Base-by-base conservation (phyloP, 1,140 invertebrate species). In the Hylyphantes graminicola region DNA sequence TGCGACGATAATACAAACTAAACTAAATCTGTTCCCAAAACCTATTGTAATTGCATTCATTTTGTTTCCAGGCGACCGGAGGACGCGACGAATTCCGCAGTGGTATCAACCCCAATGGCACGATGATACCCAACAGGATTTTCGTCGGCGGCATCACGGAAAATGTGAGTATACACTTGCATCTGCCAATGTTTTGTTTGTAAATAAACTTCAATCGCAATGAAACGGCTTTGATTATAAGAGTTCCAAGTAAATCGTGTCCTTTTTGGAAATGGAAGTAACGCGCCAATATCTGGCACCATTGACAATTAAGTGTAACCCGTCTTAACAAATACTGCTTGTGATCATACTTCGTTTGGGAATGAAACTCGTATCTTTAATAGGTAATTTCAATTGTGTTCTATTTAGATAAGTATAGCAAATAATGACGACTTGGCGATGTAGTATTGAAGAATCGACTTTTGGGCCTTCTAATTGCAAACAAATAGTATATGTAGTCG, bases 131-230 rank as follows among this genome's bases (percentile, higher is more conserved):
- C 84, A 98, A 97, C 90, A 92, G 96, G 88, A 96, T 98, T 88
- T 98, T 98, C 92, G 96, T 97, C 61, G 96, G 96, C 65, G 96
- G 96, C 13, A 96, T 97, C 87, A 94, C 96, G n/a, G 93, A 94
- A 82, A 90, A 89, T 88, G 90, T 91, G 87, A 89, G 90, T 88
- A 82, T 82, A 48, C 3, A 0, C 7, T 35, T 8, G 7, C 8
- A 74, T n/a, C 13, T 6, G 48, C 35, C 35, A 35, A 35, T 35
- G 35, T 7, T 57, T 35, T 8, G 4, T 12, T 73, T 73, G 6
- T 72, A 17, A 53, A 55, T 7, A 21, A 9, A 54, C 55, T 13
- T 73, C 50, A 2, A 1, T 50, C 0, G 15, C 51, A 15, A 50
- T 68, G 13, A 50, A 68, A 50, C 9, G 0, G 51, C 4, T 35